phyloP scores from a whole-genome alignment of 2,113 vertebrate species.

The Rana temporaria region DNA sequence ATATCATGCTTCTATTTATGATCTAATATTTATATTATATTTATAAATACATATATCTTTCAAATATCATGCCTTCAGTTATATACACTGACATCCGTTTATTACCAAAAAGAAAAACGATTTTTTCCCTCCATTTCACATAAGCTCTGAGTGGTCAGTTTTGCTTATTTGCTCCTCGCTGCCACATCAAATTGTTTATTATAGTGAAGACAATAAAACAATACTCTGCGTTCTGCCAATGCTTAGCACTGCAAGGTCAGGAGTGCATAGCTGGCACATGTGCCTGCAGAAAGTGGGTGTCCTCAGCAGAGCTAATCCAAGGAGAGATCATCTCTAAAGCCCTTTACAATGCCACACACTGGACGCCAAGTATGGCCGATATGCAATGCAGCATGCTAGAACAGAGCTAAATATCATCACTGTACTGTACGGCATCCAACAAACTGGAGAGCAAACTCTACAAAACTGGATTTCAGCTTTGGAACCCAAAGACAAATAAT shows the following conservation, averaged over 20 bases:
- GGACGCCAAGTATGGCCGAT: not conserved
- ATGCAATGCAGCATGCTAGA: not conserved
- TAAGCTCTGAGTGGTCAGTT: not conserved
- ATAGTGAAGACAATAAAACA: not conserved
- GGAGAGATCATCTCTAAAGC: slow-evolving; percentile 39
- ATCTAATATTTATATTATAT: too few relatives aligned
- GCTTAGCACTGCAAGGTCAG: slow-evolving; percentile 44
- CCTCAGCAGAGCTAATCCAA: slow-evolving; percentile 32
- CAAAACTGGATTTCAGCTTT: too few relatives aligned
- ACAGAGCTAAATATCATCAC: too few relatives aligned
- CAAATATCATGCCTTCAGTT: not conserved
- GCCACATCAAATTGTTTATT: not conserved
- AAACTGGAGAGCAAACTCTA: too few relatives aligned
- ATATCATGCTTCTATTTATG: too few relatives aligned
- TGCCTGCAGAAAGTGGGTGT: not conserved
- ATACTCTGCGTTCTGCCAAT: not conserved
- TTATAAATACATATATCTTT: too few relatives aligned
- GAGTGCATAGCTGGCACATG: slow-evolving; percentile 18
- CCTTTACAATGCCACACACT: not conserved
- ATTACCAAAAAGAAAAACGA: not conserved
- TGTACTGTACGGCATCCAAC: too few relatives aligned
- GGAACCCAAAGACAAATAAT: too few relatives aligned
- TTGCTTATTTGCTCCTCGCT: not conserved
- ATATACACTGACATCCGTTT: not conserved
- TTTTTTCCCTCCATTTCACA: too few relatives aligned